Percentiles rank a stretch among this genome's conserved stretches.
Evolutionary conservation across 2,888 invertebrate genomes (phyloP).

Genomic region (Drosophila rellima): DNA sequence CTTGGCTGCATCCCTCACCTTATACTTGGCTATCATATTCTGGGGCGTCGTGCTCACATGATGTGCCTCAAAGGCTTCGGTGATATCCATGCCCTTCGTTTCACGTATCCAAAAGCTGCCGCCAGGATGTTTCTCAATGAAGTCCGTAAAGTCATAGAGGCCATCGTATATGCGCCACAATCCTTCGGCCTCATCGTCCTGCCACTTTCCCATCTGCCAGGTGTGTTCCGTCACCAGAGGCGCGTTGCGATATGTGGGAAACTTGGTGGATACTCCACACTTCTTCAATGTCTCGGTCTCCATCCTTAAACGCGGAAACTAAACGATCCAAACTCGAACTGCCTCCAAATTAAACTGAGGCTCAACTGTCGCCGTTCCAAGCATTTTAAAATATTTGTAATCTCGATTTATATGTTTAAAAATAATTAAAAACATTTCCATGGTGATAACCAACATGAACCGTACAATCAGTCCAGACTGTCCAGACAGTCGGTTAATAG

Average conservation of each 20-base stretch:
- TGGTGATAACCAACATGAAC: conserved; percentile 15
- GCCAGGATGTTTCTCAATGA: conserved; percentile 93
- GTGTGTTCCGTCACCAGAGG: conserved; percentile 78
- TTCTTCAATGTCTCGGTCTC: conserved; percentile 81
- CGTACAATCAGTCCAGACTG: conserved; percentile 30
- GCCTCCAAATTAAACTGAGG: conserved; percentile 26
- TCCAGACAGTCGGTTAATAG: not conserved
- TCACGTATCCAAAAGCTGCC: conserved; percentile 91
- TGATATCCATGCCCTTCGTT: conserved; percentile 92
- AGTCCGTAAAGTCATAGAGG: conserved; percentile 94
- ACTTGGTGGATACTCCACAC: conserved; percentile 83
- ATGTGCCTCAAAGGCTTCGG: conserved; percentile 92
- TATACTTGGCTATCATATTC: conserved; percentile 89
- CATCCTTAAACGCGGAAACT: conserved; percentile 45
- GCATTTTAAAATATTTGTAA: conserved; percentile 6
- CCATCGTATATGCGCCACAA: conserved; percentile 92
- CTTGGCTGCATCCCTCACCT: conserved; percentile 88
- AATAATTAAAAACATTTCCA: conserved; percentile 25
- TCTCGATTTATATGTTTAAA: conserved; percentile 8
- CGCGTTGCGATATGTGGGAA: conserved; percentile 84
- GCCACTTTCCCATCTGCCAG: conserved; percentile 89
- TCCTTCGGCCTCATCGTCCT: conserved; percentile 91
- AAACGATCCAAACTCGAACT: conserved; percentile 15
- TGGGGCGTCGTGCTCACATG: conserved; percentile 88
- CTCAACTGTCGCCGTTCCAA: not conserved